Evolutionary conservation across 2,113 vertebrate species (phyloP).

Genomic region (Brachionichthys hirsutus): DNA sequence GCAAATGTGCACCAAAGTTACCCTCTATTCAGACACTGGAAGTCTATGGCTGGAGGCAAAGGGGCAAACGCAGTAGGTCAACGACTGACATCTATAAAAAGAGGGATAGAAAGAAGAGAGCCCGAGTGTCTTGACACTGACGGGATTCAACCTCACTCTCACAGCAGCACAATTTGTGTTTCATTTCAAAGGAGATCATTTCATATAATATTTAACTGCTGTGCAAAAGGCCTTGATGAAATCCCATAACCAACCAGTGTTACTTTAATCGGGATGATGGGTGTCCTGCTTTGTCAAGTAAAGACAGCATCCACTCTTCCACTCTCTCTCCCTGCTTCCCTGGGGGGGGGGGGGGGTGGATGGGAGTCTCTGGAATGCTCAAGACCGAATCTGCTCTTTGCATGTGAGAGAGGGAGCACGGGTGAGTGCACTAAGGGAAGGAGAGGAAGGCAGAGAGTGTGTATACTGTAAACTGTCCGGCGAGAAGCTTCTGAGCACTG

Average conservation of each 20-base stretch:
- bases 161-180: slow-evolving; percentile 5
- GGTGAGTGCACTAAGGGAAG: slow-evolving; percentile 50
- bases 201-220: slow-evolving; percentile 25
- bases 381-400: slow-evolving; percentile 69
- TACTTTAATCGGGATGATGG: slow-evolving; percentile 61
- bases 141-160: neutral
- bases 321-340: slow-evolving; percentile 33
- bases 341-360: slow-evolving; percentile 59
- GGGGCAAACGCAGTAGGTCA: slow-evolving; percentile 4
- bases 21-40: neutral
- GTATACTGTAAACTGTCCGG: slow-evolving; percentile 50
- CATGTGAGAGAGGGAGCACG: slow-evolving; percentile 57
- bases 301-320: slow-evolving; percentile 50
- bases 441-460: slow-evolving; percentile 28
- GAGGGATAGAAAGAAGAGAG: neutral
- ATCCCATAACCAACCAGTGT: slow-evolving; percentile 46
- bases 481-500: slow-evolving; percentile 36
- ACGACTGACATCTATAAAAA: slow-evolving; percentile 7
- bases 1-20: neutral
- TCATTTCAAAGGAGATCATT: slow-evolving; percentile 13
- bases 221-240: slow-evolving; percentile 14
- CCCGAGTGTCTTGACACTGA: neutral
- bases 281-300: slow-evolving; percentile 57
- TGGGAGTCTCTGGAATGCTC: slow-evolving; percentile 52
- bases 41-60: neutral